Conservation (phyloP, 2,797 vertebrate species). For the Neostethus bicornis region DNA sequence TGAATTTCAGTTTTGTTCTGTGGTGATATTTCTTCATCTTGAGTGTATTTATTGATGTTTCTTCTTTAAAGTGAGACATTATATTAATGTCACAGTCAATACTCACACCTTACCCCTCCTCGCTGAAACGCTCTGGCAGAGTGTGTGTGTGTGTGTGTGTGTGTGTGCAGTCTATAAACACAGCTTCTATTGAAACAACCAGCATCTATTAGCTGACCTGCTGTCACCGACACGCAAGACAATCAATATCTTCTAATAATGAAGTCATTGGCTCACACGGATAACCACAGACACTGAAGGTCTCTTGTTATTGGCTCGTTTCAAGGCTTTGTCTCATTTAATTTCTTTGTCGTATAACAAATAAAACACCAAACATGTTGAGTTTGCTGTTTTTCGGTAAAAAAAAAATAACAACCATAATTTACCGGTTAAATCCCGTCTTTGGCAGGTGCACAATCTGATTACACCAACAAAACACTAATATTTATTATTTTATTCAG, state of each 20-base stretch:
- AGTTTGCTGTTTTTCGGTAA: too few relatives aligned
- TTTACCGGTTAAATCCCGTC: too few relatives aligned
- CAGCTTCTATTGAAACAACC: constrained; percentile 43
- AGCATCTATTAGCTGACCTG: constrained; percentile 68
- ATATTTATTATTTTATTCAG: too few relatives aligned
- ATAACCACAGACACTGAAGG: constrained; percentile 50
- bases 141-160: constrained; percentile 31
- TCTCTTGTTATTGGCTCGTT: constrained; percentile 56
- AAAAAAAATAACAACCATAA: too few relatives aligned
- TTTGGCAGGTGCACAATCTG: too few relatives aligned
- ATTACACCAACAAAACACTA: too few relatives aligned
- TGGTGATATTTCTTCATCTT: background rate
- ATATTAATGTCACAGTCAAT: constrained; percentile 19
- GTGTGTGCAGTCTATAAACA: constrained; percentile 52
- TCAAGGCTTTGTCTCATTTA: constrained; percentile 34
- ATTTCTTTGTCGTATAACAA: background rate
- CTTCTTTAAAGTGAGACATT: constrained; percentile 13
- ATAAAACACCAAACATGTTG: too few relatives aligned
- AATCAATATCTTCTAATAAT: constrained; percentile 65
- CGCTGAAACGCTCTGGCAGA: constrained; percentile 20
- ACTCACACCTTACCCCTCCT: constrained; percentile 21
- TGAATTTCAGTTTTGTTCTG: too few relatives aligned
- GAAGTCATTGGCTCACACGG: constrained; percentile 63
- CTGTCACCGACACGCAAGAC: constrained; percentile 46
- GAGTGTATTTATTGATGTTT: background rate